Percentiles rank a stretch among this genome's conserved stretches.
These are phyloP conservation scores for Atta texana DNA, from an alignment of 1,140 invertebrate species.

Conservation along the genomic window DNA sequence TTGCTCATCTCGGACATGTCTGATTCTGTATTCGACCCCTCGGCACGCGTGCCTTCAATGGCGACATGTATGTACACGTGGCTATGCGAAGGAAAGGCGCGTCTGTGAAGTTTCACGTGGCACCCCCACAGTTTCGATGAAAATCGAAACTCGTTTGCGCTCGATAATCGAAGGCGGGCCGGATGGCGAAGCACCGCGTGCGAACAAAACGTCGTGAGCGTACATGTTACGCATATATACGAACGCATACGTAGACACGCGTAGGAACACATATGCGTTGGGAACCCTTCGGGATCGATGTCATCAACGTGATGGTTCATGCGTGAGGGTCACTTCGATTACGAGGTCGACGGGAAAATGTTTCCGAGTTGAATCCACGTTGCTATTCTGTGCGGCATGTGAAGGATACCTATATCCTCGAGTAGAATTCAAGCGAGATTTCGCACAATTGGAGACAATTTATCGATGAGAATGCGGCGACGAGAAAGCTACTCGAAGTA, in stretches of 20 bases:
- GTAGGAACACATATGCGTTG: neutral
- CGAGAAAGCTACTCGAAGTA: neutral
- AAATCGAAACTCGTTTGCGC: constrained; percentile 77
- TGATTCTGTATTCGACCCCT: constrained; percentile 27
- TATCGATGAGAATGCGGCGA: neutral
- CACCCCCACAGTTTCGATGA: constrained; percentile 50
- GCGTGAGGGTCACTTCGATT: constrained; percentile 62
- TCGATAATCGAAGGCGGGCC: constrained; percentile 69
- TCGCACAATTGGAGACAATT: neutral
- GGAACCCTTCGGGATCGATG: constrained; percentile 53
- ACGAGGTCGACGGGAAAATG: constrained; percentile 46
- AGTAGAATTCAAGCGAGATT: neutral
- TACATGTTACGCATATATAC: neutral
- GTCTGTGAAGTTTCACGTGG: constrained; percentile 69
- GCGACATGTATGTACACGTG: constrained; percentile 30
- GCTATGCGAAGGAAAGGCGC: constrained; percentile 52
- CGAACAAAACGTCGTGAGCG: constrained; percentile 11
- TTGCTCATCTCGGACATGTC: constrained; percentile 47
- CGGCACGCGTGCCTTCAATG: constrained; percentile 33
- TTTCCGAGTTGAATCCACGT: constrained; percentile 40
- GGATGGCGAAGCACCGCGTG: neutral
- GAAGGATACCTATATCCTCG: neutral
- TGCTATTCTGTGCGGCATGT: neutral
- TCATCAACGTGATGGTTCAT: constrained; percentile 52
- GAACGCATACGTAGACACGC: neutral